Percentiles rank a stretch among this genome's conserved stretches.
phyloP scores from a whole-genome alignment of 2,113 vertebrate genomes.

The Donacobius atricapilla region DNA sequence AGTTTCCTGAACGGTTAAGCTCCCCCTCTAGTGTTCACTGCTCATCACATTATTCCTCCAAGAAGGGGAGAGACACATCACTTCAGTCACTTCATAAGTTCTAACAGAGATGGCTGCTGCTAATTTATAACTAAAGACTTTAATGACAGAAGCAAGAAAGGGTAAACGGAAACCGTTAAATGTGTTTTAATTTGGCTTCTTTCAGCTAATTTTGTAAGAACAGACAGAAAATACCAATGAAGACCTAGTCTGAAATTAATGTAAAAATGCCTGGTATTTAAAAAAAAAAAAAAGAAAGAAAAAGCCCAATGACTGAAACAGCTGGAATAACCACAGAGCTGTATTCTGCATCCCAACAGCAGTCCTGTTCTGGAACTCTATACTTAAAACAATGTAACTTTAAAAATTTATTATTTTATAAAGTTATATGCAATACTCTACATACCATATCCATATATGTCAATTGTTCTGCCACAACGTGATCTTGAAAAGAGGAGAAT shows the following conservation, averaged over 20 bases:
- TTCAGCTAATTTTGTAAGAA: not conserved
- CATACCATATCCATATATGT: slow-evolving; percentile 96
- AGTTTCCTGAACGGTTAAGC: slow-evolving; percentile 85
- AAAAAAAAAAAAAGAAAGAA: not conserved
- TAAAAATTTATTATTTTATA: not conserved
- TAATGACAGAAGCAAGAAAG: not conserved
- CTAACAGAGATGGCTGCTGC: not conserved
- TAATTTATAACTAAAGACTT: not conserved
- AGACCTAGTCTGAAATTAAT: not conserved
- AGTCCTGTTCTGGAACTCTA: not conserved
- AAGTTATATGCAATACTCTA: not conserved
- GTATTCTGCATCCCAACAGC: not conserved
- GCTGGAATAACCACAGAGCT: not conserved
- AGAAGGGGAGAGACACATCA: slow-evolving; percentile 31
- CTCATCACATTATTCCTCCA: slow-evolving; percentile 73
- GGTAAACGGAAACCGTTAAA: not conserved
- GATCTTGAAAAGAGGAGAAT: slow-evolving; percentile 83
- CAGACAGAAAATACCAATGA: not conserved
- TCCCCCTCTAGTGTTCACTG: slow-evolving; percentile 98
- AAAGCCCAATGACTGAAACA: not conserved
- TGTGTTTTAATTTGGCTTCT: not conserved
- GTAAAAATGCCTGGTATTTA: not conserved
- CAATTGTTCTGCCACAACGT: slow-evolving; percentile 91
- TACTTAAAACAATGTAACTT: not conserved
- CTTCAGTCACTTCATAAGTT: slow-evolving; percentile 42